Evolutionary conservation across 2,888 invertebrate genomes (phyloP), one percentile per base, ranked within the genome.

Genomic region (Drepanosiphum platanoidis): DNA sequence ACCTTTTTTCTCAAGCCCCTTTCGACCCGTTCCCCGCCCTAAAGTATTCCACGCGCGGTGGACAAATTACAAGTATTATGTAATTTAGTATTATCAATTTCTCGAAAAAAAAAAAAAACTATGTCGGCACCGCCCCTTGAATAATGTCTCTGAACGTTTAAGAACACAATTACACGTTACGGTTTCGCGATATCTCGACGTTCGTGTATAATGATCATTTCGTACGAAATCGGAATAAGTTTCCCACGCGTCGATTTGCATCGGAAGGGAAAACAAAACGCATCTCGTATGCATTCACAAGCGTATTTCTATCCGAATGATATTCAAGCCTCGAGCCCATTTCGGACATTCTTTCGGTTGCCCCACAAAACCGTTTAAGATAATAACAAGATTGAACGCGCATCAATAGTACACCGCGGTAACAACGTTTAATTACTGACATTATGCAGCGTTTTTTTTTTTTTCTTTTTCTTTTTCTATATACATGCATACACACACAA

Each of bases 341-440:
- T 83, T 83, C 83, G 83, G 83, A 75, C 74, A 83, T 83, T 83
- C 83, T 52, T 82, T 66, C 22, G 46, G 64, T 83, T 30, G 74
- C 71, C 82, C 72, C 82, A 82, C 46, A 66, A 75, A 52, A 83
- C 74, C 83, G 74, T 83, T 83, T 83, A 83, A 83, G 74, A 83
- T 83, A 83, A 83, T 83, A 83, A 83, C 74, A 83, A 83, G 83
- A 83, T 83, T 83, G 83, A 83, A 83, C 72, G 83, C 83, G 66
- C 83, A 75, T 83, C 83, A 83, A 83, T 83, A 74, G 18, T 75
- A 66, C 42, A 46, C 64, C 32, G 66, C 46, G 11, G 46, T 66
- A 75, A 83, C 74, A 83, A 83, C 83, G 75, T 83, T 83, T 83
- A 83, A 83, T 83, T 83, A 83, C 74, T 74, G 15, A 46, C 64